A percentile compares a stretch with the other conserved stretches of the same genome.
phyloP scores from a whole-genome alignment of 2,113 vertebrate species.

The Sinocyclocheilus anophthalmus region DNA sequence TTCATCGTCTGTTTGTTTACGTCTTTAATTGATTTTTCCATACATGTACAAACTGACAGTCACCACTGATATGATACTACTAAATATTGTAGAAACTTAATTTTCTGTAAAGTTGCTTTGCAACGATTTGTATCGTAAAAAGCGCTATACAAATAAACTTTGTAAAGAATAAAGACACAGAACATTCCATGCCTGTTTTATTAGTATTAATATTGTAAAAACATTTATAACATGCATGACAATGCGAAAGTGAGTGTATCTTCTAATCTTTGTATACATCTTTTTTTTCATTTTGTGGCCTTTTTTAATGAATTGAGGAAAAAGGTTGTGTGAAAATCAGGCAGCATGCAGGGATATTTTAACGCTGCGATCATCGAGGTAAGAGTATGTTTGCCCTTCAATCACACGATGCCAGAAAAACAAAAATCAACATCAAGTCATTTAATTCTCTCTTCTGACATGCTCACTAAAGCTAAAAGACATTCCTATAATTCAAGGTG shows the following conservation, averaged over 20 bases:
- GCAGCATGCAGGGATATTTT: not conserved
- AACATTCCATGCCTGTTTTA: slow-evolving; percentile 48
- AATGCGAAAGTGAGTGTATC: not conserved
- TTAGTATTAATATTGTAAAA: slow-evolving; percentile 46
- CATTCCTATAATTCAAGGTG: slow-evolving; percentile 52
- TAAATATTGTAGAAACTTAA: too few relatives aligned
- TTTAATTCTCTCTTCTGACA: slow-evolving; percentile 40
- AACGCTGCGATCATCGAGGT: slow-evolving; percentile 25
- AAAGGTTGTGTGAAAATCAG: not conserved
- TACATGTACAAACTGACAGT: too few relatives aligned
- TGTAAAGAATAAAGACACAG: not conserved
- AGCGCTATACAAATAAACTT: too few relatives aligned
- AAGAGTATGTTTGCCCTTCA: slow-evolving; percentile 32
- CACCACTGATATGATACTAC: too few relatives aligned
- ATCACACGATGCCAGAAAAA: slow-evolving; percentile 37
- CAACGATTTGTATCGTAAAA: too few relatives aligned
- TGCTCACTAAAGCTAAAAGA: slow-evolving; percentile 40
- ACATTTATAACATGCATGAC: slow-evolving; percentile 35
- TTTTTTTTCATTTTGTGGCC: not conserved
- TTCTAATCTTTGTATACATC: not conserved
- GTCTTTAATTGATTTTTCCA: too few relatives aligned
- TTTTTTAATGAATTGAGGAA: not conserved
- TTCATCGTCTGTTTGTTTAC: too few relatives aligned
- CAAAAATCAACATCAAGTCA: slow-evolving; percentile 41
- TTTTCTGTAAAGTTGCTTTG: too few relatives aligned